Base-by-base conservation (phyloP, 2,113 vertebrate species). In the Polypterus senegalus region DNA sequence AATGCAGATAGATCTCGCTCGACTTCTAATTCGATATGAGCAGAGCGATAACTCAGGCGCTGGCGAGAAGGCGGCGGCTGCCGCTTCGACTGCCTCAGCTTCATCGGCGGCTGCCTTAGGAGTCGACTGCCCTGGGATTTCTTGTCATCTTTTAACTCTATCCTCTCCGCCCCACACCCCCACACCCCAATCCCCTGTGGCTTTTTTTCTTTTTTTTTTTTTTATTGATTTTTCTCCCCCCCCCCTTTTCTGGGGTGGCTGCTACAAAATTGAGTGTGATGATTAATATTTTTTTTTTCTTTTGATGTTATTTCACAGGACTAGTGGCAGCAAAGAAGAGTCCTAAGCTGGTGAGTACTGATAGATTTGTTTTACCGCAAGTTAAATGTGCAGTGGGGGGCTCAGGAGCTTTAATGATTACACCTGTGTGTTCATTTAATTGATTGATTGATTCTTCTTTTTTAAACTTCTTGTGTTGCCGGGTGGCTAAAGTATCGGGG, bases 261-360 rank as follows among this genome's bases (percentile, higher is more conserved):
- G 27, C 27, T 82, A 81, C 77, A 60, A 63, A 75, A 82, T 74
- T 60, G 70, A 68, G 69, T 74, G 86, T 86, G 85, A 88, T 86
- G 78, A 77, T 83, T 79, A 74, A 70, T 82, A 77, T 59, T 27
- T 63, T 82, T 82, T 27, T 74, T 79, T 68, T 71, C 75, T 88
- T 72, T 77, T 92, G 81, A 83, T 88, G 88, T 82, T 87, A 64
- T 83, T 86, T 79, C 79, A 73, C 88, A 98, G 96, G 93, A 82
- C 87, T 96, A 84, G 94, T 88, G 49, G 89, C 92, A 80, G 87
- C 93, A 71, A 97, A 97, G 88, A 97, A 95, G 89, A 97, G 96
- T 85, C 96, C 96, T 63, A 98, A 97, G 90, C 91, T 94, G 92
- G 96, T 97, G 89, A 97, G 93, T 82, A 79, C 73, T 79, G 68